Conservation (phyloP, 2,113 vertebrate genomes). For the Girardinichthys multiradiatus region DNA sequence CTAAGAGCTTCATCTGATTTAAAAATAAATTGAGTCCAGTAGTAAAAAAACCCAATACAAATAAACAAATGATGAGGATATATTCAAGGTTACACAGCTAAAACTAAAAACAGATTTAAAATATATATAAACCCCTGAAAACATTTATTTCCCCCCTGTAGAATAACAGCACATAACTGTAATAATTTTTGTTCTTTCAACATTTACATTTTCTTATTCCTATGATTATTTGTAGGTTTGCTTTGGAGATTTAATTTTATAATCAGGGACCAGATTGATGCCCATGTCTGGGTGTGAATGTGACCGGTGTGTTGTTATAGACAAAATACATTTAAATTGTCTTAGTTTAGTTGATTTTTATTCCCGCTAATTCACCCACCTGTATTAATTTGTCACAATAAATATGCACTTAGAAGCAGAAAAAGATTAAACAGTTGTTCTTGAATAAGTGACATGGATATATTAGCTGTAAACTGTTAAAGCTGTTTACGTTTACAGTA, state of each 20-base stretch:
- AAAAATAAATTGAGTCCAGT: background rate
- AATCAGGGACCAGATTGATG: too few species aligned
- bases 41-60: too few species aligned
- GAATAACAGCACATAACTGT: too few species aligned
- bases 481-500: too few species aligned
- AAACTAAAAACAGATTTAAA: background rate
- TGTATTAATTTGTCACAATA: background rate
- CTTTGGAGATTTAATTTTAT: background rate
- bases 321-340: background rate
- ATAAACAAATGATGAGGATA: background rate
- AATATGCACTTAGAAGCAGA: background rate
- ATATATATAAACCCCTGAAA: background rate
- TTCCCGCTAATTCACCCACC: background rate
- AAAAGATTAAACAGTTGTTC: too few species aligned
- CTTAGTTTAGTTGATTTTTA: background rate
- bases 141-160: background rate
- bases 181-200: background rate
- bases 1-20: too few species aligned
- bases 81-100: too few species aligned
- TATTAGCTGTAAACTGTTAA: too few species aligned
- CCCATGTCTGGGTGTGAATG: background rate
- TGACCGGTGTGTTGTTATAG: background rate
- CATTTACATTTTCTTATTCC: background rate
- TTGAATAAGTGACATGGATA: too few species aligned
- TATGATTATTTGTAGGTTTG: too few species aligned